Percentiles rank a stretch among this genome's conserved stretches.
These are phyloP conservation scores for Cetonia aurata DNA, from an alignment of 2,888 invertebrate genomes.

Conservation along the genomic window DNA sequence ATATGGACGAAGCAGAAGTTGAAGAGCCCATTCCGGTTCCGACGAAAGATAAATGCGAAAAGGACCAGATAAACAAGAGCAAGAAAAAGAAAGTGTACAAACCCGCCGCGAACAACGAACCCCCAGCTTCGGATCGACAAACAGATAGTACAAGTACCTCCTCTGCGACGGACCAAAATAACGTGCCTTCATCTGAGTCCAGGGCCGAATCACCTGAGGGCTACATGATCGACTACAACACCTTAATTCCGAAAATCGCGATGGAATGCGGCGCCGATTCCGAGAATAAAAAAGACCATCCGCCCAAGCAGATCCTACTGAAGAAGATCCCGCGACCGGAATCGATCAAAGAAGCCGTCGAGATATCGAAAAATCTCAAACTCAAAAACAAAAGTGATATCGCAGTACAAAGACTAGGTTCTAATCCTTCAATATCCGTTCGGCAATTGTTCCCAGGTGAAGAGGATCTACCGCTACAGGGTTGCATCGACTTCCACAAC, in stretches of 20 bases:
- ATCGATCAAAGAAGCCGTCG: constrained; percentile 57
- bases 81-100: constrained; percentile 59
- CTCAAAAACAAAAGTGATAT: constrained; percentile 68
- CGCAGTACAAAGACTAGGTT: constrained; percentile 77
- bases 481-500: constrained; percentile 80
- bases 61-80: constrained; percentile 60
- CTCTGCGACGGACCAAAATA: constrained; percentile 38
- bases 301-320: constrained; percentile 46
- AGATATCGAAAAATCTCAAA: constrained; percentile 63
- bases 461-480: constrained; percentile 83
- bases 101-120: constrained; percentile 51
- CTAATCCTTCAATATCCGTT: constrained; percentile 86
- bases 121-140: constrained; percentile 47
- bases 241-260: constrained; percentile 63
- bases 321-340: constrained; percentile 56
- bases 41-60: constrained; percentile 54
- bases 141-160: constrained; percentile 46
- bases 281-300: constrained; percentile 54
- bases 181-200: constrained; percentile 58
- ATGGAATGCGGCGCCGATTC: constrained; percentile 63
- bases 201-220: constrained; percentile 62
- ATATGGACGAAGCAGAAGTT: constrained; percentile 71
- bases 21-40: constrained; percentile 66
- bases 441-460: constrained; percentile 86
- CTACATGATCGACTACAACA: constrained; percentile 64